Percentiles rank a stretch among this genome's conserved stretches.
These are phyloP conservation scores for Tricholauxania praeusta DNA, from an alignment of 2,888 invertebrate genomes.

Conservation along the genomic window DNA sequence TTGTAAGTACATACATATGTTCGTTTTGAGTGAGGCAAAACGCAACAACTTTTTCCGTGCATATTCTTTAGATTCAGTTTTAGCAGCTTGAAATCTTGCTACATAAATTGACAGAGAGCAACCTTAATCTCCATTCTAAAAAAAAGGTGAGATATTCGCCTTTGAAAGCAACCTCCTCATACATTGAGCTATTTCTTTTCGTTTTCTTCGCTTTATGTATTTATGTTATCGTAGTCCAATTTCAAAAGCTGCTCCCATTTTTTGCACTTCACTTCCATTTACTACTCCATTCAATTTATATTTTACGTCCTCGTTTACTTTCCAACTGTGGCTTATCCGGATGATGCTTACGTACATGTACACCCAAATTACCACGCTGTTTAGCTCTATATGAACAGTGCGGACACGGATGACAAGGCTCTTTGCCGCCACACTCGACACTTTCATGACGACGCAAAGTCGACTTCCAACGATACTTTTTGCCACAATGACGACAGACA, in stretches of 20 bases:
- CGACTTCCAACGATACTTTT: conserved; percentile 88
- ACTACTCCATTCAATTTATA: conserved; percentile 50
- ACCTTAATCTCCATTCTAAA: no score
- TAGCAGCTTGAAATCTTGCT: no score
- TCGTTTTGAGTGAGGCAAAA: not conserved
- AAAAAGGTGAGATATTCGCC: no score
- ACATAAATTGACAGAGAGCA: no score
- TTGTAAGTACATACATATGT: no score
- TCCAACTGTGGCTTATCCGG: conserved; percentile 67
- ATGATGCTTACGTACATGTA: conserved; percentile 85
- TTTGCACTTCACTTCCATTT: conserved; percentile 2
- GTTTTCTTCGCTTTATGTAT: not conserved
- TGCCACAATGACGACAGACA: conserved; percentile 86
- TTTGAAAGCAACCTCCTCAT: not conserved
- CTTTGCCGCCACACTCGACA: conserved; percentile 87
- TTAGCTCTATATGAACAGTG: conserved; percentile 84
- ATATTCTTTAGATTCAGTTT: no score
- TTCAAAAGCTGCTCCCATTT: not conserved
- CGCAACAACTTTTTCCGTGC: no score
- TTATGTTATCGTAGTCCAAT: conserved; percentile 1
- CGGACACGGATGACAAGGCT: conserved; percentile 84
- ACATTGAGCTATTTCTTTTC: not conserved
- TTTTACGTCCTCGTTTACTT: conserved; percentile 66
- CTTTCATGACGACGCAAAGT: conserved; percentile 85
- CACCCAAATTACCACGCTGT: conserved; percentile 84